Evolutionary conservation across 1,140 invertebrate genomes (phyloP), one percentile per base, ranked within the genome.

Genomic region (Cydia amplana): DNA sequence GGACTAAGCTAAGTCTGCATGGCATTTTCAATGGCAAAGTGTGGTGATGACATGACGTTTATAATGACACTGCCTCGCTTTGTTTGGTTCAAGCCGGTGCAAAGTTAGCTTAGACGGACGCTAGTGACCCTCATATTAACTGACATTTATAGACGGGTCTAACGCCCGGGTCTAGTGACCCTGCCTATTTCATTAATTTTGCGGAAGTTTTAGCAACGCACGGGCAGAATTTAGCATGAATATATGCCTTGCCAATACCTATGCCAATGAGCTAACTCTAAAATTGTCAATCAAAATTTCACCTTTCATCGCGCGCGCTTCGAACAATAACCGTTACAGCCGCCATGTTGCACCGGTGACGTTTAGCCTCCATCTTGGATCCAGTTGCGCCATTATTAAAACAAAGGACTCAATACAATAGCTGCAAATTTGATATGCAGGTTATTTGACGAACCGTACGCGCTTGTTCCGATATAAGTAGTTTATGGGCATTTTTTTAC

Each of bases 291-390:
- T 60, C 55, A 60, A 7, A 23, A 60, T 60, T 60, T 60, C 64
- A 67, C 64, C 16, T 67, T 32, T n/a, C n/a, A 70, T 40, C 23
- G 28, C 14, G 32, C 65, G 28, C 36, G 32, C 75, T 80, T 76
- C 75, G 79, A 86, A 87, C 87, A 87, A 87, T 88, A 86, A 83
- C 84, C 80, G 80, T 79, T 73, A 43, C 77, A 67, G 72, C 81
- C 76, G 87, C 87, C 88, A 88, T 90, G 74, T 86, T 89, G 85
- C 75, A 76, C 82, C 76, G 73, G 80, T 89, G 86, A 89, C 86
- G 87, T 89, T 86, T 82, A 65, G 83, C 82, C 79, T 84, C 88
- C 88, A 90, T 90, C 78, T 89, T 90, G 85, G 77, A 79, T 88
- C 85, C 81, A 74, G 80, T 89, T 87, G 81, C 81, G 82, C 78